phyloP scores from a whole-genome alignment of 2,113 vertebrate species.

The Galemys pyrenaicus region DNA sequence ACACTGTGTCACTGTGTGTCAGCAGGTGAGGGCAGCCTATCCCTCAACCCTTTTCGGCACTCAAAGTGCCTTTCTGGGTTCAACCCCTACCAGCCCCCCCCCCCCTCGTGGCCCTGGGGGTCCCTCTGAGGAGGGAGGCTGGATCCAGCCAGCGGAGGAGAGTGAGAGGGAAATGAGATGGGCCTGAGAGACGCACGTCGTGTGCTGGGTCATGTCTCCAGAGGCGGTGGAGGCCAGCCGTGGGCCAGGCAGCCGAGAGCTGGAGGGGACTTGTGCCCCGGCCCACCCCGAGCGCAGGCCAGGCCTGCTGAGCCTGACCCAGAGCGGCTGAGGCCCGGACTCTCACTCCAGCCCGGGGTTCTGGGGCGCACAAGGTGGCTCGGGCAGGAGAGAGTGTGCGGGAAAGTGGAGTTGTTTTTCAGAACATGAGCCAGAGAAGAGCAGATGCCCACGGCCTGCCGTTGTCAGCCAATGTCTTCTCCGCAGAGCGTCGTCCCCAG shows the following conservation, averaged over 20 bases:
- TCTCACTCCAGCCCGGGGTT: too few relatives aligned
- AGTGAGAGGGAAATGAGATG: neutral
- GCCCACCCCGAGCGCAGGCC: too few relatives aligned
- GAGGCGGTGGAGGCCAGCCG: too few relatives aligned
- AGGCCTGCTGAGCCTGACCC: rapidly evolving
- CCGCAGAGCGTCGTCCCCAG: neutral
- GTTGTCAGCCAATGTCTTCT: neutral
- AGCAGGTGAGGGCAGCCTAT: neutral
- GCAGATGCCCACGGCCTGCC: neutral
- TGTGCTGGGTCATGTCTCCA: rapidly evolving
- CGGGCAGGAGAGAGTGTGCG: too few relatives aligned
- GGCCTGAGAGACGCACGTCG: too few relatives aligned
- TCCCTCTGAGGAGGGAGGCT: neutral
- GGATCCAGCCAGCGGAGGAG: neutral
- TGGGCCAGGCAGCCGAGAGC: rapidly evolving
- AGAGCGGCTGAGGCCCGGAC: too few relatives aligned
- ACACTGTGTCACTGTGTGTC: too few relatives aligned
- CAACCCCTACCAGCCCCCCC: neutral
- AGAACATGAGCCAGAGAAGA: neutral
- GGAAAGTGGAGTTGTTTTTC: neutral
- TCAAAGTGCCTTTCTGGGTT: neutral
- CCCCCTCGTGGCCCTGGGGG: neutral
- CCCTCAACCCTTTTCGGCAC: neutral
- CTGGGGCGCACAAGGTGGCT: rapidly evolving
- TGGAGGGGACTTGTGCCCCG: neutral